A percentile compares a stretch with the other conserved stretches of the same genome.
These are phyloP conservation scores for Miichthys miiuy DNA, from an alignment of 2,797 vertebrate genomes.

Conservation along the genomic window DNA sequence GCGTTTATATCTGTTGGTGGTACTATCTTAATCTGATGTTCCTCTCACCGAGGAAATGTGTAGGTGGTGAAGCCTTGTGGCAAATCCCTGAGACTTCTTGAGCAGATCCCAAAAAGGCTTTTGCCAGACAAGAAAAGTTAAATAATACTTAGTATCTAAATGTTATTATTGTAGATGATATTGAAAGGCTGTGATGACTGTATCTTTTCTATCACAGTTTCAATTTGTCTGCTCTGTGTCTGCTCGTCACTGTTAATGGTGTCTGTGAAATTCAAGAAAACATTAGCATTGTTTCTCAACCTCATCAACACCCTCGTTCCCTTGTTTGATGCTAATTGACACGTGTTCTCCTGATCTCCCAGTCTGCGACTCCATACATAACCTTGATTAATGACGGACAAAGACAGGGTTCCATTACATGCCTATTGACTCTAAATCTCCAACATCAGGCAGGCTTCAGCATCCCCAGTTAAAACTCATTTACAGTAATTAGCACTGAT, in stretches of 20 bases:
- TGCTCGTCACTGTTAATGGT: not conserved
- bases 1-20: conserved; percentile 38
- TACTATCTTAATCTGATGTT: conserved; percentile 35
- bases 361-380: conserved; percentile 58
- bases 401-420: conserved; percentile 78
- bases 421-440: conserved; percentile 80
- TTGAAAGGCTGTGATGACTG: not conserved
- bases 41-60: conserved; percentile 6
- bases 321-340: conserved; percentile 70
- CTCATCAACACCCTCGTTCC: conserved; percentile 28
- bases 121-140: not conserved
- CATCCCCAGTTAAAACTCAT: conserved; percentile 78
- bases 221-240: not conserved
- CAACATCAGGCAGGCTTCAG: conserved; percentile 80
- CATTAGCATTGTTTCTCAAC: conserved; percentile 34
- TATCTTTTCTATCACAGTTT: conserved; percentile 4
- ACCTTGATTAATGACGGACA: conserved; percentile 83
- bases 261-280: conserved; percentile 30
- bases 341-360: conserved; percentile 64
- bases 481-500: conserved; percentile 81
- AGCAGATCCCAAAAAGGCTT: not conserved
- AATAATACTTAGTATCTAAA: conserved; percentile 6
- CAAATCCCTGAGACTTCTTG: conserved; percentile 1
- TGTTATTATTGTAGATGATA: not conserved
- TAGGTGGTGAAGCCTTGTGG: not conserved